Evolutionary conservation across 2,113 vertebrate genomes (phyloP).

Genomic region (Ageneiosus marmoratus): DNA sequence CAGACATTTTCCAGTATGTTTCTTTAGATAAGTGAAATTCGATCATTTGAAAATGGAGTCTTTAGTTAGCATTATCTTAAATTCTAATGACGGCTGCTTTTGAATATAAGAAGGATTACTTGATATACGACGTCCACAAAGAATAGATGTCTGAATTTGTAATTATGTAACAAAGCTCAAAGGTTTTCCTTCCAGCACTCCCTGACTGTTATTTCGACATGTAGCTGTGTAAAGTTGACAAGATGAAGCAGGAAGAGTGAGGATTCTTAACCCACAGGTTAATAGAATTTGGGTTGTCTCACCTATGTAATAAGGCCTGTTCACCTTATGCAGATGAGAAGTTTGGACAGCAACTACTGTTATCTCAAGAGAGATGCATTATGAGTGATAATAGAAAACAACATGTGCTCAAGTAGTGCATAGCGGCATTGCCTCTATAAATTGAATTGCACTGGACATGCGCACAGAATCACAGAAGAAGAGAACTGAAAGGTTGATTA

Average conservation of each 20-base stretch:
- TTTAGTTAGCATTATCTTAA: conserved; percentile 36
- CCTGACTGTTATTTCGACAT: conserved; percentile 46
- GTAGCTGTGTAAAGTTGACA: conserved; percentile 45
- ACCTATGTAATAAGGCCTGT: conserved; percentile 26
- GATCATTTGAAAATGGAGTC: conserved; percentile 8
- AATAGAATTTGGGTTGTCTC: conserved; percentile 51
- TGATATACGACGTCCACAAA: conserved; percentile 32
- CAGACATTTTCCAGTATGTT: conserved; percentile 9
- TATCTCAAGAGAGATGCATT: conserved; percentile 40
- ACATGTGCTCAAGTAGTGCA: conserved; percentile 19
- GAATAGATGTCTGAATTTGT: conserved; percentile 36
- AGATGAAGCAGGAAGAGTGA: conserved; percentile 37
- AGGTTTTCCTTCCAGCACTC: conserved; percentile 1
- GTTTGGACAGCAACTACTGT: conserved; percentile 43
- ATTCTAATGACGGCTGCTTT: conserved; percentile 10
- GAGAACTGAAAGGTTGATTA: neutral
- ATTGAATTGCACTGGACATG: conserved; percentile 20
- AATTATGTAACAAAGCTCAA: conserved; percentile 37
- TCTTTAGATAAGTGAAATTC: neutral
- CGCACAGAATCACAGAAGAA: neutral
- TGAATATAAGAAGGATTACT: conserved; percentile 29
- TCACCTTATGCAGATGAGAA: conserved; percentile 49
- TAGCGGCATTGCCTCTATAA: neutral
- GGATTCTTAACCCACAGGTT: conserved; percentile 53
- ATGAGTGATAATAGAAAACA: conserved; percentile 33